These are phyloP conservation scores for Axinella damicornis DNA, from an alignment of 37 sponge, comb jelly and placozoan genomes.

Conservation along the genomic window DNA sequence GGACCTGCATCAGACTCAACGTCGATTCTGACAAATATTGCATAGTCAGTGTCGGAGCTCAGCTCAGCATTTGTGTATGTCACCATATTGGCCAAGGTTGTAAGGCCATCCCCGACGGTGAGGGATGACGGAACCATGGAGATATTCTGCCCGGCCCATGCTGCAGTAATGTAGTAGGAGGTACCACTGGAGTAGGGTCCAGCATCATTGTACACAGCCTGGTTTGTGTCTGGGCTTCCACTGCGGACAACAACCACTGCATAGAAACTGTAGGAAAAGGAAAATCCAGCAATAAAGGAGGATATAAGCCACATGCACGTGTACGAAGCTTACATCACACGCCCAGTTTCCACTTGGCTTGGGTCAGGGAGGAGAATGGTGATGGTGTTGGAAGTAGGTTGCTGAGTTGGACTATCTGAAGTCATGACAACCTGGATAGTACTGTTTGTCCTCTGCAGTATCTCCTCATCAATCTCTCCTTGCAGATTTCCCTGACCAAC, in stretches of 20 bases:
- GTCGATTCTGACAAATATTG: neutral
- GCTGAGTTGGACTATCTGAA: no score
- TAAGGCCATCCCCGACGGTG: constrained; percentile 26
- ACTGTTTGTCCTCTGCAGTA: constrained; percentile 5
- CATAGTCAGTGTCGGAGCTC: constrained; percentile 2
- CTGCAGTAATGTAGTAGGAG: constrained; percentile 20
- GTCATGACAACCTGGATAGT: neutral
- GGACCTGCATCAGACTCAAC: constrained; percentile 2
- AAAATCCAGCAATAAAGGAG: no score
- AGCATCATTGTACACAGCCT: neutral
- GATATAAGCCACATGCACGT: no score
- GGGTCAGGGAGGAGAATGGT: no score
- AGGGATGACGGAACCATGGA: neutral
- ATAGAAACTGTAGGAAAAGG: constrained; percentile 33
- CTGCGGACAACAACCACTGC: constrained; percentile 21
- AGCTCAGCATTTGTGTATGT: constrained; percentile 24
- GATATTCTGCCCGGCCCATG: neutral
- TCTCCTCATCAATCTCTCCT: constrained; percentile 11
- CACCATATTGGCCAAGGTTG: constrained; percentile 11
- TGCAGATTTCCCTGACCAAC: neutral
- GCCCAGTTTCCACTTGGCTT: no score
- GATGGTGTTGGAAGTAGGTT: no score
- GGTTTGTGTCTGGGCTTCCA: neutral
- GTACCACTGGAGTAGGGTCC: neutral
- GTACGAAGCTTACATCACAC: no score